phyloP scores from a whole-genome alignment of 2,113 vertebrate genomes.

The Telmatochromis bifrenatus region DNA sequence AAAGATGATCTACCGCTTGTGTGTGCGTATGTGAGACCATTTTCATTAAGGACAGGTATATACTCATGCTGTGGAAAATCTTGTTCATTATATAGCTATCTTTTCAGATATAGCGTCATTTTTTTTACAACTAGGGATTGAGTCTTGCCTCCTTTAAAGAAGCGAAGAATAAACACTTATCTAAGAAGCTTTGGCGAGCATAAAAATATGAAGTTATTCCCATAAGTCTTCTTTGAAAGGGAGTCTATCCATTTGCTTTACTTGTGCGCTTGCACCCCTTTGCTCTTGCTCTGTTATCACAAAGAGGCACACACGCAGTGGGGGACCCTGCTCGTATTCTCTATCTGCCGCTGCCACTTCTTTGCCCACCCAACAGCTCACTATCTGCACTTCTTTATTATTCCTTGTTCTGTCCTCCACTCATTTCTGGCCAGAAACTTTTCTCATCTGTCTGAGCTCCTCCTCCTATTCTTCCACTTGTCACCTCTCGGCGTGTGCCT shows the following conservation, averaged over 20 bases:
- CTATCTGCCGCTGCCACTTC: neutral
- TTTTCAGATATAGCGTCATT: slow-evolving; percentile 26
- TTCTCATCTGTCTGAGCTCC: slow-evolving; percentile 12
- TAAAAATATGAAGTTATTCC: neutral
- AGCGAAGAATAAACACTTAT: slow-evolving; percentile 39
- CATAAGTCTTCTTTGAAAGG: slow-evolving; percentile 3
- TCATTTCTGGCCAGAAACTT: slow-evolving; percentile 17
- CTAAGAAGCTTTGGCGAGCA: slow-evolving; percentile 13
- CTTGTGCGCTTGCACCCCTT: neutral
- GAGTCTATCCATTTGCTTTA: slow-evolving; percentile 3
- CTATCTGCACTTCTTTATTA: neutral
- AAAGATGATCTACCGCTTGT: neutral
- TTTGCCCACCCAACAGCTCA: neutral
- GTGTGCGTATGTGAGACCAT: neutral
- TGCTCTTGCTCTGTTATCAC: slow-evolving; percentile 18
- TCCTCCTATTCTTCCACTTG: neutral
- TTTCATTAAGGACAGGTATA: neutral
- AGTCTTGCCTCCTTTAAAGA: neutral
- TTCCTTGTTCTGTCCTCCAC: neutral
- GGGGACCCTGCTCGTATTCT: slow-evolving; percentile 12
- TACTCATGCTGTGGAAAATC: slow-evolving; percentile 10
- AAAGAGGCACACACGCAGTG: neutral
- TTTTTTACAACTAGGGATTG: slow-evolving; percentile 7
- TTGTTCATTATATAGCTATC: slow-evolving; percentile 10
- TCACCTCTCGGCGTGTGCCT: neutral